A percentile compares a stretch with the other conserved stretches of the same genome.
Conservation (phyloP, 2,797 vertebrate genomes). For the Sibirionetta formosa region DNA sequence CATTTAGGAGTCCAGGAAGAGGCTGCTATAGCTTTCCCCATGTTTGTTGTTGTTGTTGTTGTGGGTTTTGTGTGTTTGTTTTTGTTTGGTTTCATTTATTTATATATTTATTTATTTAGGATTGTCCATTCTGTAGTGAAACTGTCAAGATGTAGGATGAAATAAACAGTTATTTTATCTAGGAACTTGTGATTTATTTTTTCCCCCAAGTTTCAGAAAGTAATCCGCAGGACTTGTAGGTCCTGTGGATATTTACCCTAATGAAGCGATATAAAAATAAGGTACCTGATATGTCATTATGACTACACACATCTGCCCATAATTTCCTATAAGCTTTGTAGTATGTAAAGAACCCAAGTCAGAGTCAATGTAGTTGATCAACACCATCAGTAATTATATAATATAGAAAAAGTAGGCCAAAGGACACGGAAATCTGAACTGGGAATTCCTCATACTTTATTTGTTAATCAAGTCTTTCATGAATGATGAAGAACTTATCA, state of each 20-base stretch:
- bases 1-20: not conserved
- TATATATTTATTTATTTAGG: not conserved
- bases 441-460: not conserved
- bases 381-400: not conserved
- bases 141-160: not conserved
- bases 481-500: not conserved
- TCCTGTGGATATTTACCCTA: not conserved
- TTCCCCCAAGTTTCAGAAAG: not conserved
- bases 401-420: accelerated
- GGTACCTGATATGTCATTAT: not conserved
- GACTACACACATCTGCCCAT: not conserved
- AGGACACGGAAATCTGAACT: not conserved
- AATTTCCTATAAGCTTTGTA: not conserved
- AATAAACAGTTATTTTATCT: not conserved
- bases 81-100: too few species aligned
- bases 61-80: too few species aligned
- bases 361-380: not conserved
- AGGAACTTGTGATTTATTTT: not conserved
- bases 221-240: not conserved
- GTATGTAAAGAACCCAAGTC: not conserved
- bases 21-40: not conserved
- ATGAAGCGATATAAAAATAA: not conserved
- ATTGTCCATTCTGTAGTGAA: not conserved
- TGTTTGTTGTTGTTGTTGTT: not conserved
- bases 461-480: not conserved